These are phyloP conservation scores for Lanistes nyassanus DNA, from an alignment of 1,140 invertebrate genomes.

Conservation along the genomic window DNA sequence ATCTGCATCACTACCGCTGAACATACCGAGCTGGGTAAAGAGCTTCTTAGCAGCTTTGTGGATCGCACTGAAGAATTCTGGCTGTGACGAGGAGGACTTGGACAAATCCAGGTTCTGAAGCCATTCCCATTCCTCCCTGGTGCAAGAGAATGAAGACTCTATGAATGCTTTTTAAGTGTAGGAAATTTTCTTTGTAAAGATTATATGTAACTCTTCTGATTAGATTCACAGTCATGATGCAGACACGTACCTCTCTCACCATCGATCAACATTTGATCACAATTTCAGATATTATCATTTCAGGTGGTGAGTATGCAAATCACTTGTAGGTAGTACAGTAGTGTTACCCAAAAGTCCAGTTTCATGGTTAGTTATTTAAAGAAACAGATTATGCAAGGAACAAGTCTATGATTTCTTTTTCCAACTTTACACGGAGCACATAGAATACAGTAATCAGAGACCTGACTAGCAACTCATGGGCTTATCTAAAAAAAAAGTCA, in stretches of 20 bases:
- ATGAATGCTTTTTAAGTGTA: background rate
- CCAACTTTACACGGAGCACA: too few relatives aligned
- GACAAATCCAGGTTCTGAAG: constrained; percentile 62
- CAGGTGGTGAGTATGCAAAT: too few relatives aligned
- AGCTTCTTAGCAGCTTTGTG: constrained; percentile 57
- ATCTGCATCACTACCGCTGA: too few relatives aligned
- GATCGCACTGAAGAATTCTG: constrained; percentile 59
- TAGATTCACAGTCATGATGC: background rate
- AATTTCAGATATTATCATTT: too few relatives aligned
- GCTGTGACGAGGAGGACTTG: constrained; percentile 44
- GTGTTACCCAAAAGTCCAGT: too few relatives aligned
- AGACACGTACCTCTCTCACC: too few relatives aligned
- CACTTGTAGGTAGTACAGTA: too few relatives aligned
- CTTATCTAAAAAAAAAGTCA: too few relatives aligned
- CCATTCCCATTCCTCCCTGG: constrained; percentile 89
- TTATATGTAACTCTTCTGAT: background rate
- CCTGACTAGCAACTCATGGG: constrained; percentile 56
- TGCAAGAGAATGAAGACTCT: constrained; percentile 48
- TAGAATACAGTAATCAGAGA: constrained; percentile 83
- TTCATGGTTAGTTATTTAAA: too few relatives aligned
- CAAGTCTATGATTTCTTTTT: too few relatives aligned
- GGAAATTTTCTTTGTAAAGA: background rate
- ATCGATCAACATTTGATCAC: too few relatives aligned
- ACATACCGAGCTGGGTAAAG: constrained; percentile 51
- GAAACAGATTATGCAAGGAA: too few relatives aligned